phyloP scores from a whole-genome alignment of 2,113 vertebrate genomes.

The Pedetes capensis region DNA sequence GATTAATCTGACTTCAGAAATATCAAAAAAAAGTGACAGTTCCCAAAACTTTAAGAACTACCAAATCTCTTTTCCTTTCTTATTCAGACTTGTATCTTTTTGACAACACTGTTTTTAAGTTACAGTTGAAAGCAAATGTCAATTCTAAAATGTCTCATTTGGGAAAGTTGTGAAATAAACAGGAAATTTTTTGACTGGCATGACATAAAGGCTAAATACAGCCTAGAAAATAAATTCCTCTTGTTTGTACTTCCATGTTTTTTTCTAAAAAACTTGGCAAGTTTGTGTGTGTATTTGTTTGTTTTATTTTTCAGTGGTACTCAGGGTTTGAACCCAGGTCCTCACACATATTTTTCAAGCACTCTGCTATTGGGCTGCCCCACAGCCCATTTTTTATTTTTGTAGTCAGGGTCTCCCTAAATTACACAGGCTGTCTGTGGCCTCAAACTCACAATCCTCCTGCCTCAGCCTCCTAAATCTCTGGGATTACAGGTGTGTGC shows the following conservation, averaged over 20 bases:
- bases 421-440: no score
- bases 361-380: no score
- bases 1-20: background rate
- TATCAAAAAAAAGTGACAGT: background rate
- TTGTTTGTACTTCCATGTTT: background rate
- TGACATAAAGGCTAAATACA: background rate
- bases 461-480: no score
- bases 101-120: background rate
- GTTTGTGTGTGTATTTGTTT: no score
- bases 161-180: constrained; percentile 17
- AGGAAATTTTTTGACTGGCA: constrained; percentile 23
- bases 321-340: no score
- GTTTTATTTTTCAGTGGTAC: no score
- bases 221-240: background rate
- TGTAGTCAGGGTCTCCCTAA: no score
- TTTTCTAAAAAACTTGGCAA: background rate
- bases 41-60: background rate
- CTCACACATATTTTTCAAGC: no score
- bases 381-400: no score
- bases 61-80: background rate
- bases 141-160: constrained; percentile 29
- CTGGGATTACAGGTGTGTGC: no score
- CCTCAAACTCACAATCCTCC: no score
- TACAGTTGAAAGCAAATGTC: constrained; percentile 15
- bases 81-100: background rate